Percentiles rank a stretch among this genome's conserved stretches.
Evolutionary conservation across 92 coral and sea anemone species (phyloP).

Genomic region (Umimayanthus kanabou): DNA sequence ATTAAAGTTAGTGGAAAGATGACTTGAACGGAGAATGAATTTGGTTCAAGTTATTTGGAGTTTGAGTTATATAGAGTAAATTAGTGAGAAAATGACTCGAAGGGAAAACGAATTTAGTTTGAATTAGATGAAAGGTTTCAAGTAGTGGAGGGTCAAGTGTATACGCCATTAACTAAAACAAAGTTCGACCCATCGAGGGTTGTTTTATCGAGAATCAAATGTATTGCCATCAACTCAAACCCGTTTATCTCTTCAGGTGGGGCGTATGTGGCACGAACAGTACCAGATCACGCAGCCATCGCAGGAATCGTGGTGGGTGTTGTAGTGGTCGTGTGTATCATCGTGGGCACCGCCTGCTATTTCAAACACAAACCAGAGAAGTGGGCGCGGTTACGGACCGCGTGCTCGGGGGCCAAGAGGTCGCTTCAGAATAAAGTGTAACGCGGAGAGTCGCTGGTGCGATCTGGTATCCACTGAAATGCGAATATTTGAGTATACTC

Average conservation of each 20-base stretch:
- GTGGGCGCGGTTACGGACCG: slow-evolving; percentile 50
- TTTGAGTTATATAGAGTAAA: too few relatives aligned
- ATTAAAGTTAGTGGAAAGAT: too few relatives aligned
- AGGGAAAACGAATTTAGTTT: too few relatives aligned
- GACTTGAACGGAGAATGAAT: too few relatives aligned
- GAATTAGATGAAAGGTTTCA: too few relatives aligned
- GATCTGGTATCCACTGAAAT: background rate
- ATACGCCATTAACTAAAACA: too few relatives aligned
- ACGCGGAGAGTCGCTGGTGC: background rate
- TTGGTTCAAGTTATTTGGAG: too few relatives aligned
- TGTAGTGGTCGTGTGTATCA: slow-evolving; percentile 60
- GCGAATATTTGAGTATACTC: background rate
- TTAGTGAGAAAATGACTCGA: too few relatives aligned
- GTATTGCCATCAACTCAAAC: background rate
- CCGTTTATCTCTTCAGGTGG: slow-evolving; percentile 67
- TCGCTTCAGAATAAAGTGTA: slow-evolving; percentile 66
- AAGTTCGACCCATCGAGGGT: background rate
- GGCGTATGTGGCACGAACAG: slow-evolving; percentile 85
- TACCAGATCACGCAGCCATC: slow-evolving; percentile 73
- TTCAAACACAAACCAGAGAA: slow-evolving; percentile 91
- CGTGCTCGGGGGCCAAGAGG: slow-evolving; percentile 56
- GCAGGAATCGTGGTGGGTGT: slow-evolving; percentile 88
- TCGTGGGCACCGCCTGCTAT: slow-evolving; percentile 80
- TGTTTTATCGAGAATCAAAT: too few relatives aligned
- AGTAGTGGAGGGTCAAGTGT: too few relatives aligned